phyloP scores from a whole-genome alignment of 2,797 vertebrate species.

The Mormyrops boulengeri region DNA sequence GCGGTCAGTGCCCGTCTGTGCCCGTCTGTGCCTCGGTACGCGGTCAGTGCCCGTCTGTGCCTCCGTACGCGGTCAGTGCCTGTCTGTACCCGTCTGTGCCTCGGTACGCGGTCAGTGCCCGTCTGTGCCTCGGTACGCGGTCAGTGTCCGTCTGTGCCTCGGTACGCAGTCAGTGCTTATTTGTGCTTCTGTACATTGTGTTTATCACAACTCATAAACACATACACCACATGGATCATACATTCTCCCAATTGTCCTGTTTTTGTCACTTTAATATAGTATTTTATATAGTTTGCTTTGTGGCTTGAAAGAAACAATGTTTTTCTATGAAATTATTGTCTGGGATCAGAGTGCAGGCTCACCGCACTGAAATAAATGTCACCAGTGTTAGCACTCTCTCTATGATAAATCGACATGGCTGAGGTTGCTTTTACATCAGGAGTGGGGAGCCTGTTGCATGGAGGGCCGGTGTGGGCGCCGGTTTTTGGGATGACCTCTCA shows the following conservation, averaged over 20 bases:
- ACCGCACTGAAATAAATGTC: neutral
- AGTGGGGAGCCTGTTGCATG: neutral
- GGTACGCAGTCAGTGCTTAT: neutral
- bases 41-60: neutral
- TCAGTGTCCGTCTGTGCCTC: neutral
- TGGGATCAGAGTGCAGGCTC: neutral
- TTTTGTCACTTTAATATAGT: neutral
- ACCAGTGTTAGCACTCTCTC: neutral
- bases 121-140: neutral
- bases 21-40: too few species aligned
- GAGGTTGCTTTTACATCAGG: neutral
- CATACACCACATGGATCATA: constrained; percentile 8
- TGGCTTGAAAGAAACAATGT: neutral
- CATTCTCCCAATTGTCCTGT: neutral
- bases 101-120: neutral
- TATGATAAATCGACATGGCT: neutral
- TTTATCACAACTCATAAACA: constrained; percentile 24
- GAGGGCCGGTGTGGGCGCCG: neutral
- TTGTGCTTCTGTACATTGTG: neutral
- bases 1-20: too few species aligned
- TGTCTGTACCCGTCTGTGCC: neutral
- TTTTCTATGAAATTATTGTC: neutral
- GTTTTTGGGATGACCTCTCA: neutral
- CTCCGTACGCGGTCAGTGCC: neutral
- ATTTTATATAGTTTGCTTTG: neutral